Base-by-base conservation (phyloP, 2,888 invertebrate species). In the Hirtodrosophila cameraria region DNA sequence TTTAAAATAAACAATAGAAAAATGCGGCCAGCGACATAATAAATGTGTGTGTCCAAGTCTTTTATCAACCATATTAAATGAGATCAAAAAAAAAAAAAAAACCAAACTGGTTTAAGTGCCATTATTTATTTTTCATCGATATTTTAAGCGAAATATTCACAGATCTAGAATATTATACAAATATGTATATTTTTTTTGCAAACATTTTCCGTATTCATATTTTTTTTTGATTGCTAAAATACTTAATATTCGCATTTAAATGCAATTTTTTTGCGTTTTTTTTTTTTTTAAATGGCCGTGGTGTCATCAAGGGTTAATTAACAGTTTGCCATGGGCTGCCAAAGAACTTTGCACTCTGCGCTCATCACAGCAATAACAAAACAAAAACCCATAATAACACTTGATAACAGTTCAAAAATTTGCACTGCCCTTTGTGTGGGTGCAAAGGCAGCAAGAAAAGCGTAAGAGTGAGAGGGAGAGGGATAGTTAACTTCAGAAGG, bases 321-420 rank as follows among this genome's bases (percentile, higher is more conserved):
- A 39, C 53, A 45, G 33, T 23, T 41, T 35, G 25, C n/a, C 45
- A 23, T 38, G 31, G 39, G 50, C 60, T 53, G 50, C 43, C 25
- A 16, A 20, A 62, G 77, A 65, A 80, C 79, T 80, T 80, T 83
- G 81, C 23, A 50, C 84, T 25, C 41, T 57, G 52, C 61, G 13
- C 57, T 72, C 58, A 64, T 28, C 42, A 23, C 4, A 35, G 18
- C 23, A 28, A 38, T 15, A 39, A 8, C 23, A 46, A 35, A n/a
- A 27, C 18, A 41, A 39, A 18, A 12, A 30, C 13, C 23, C 57
- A 13, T 39, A 12, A 18, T 15, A 38, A 50, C 50, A 43, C 43
- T 49, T 25, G 31, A 41, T 42, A 49, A 48, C 25, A 30, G 28
- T 20, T 31, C 31, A 35, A 57, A 62, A 76, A 71, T 76, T 69